Base-by-base conservation (phyloP, 1,140 invertebrate species). In the Wiebesia pumilae region DNA sequence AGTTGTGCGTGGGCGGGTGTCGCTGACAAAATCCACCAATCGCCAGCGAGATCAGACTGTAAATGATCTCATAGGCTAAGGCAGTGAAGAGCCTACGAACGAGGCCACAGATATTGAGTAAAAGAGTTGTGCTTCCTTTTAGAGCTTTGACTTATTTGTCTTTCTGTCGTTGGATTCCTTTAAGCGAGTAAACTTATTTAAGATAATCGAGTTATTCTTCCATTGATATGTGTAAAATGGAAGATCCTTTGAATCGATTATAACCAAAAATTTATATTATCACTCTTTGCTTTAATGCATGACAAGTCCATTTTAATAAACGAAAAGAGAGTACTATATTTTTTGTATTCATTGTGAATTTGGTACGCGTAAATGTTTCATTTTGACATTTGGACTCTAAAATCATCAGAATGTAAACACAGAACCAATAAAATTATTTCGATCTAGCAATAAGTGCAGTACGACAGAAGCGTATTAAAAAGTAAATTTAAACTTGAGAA, bases 1-100 rank as follows among this genome's bases (percentile, higher is more conserved):
- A 89, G 90, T 87, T 88, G 83, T 87, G 90, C 90, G 92, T 91
- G 92, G 92, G 92, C 92, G 92, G 92, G 92, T 93, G 90, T 93
- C 92, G 89, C 90, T 93, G 91, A 93, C 92, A 93, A 92, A 92
- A 91, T 90, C 91, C 88, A 92, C 92, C 92, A 93, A 93, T 92
- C 35, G 78, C 24, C 89, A 88, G 69, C 80, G 88, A 81, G 83
- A 82, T 43, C 88, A 88, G 88, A 87, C 82, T 89, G 92, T 92
- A 93, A 93, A 91, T 90, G 92, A 93, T 93, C 91, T 89, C 89
- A 92, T 91, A 92, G 92, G 92, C 92, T 92, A 91, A 92, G 90
- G 90, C 90, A 87, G 83, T 58, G 10, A 65, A 83, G 47, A 79
- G 82, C 58, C 69, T 75, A 88, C 84, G 75, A 38, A 6, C 84